Evolutionary conservation across 1,140 invertebrate genomes (phyloP), one percentile per base, ranked within the genome.

Genomic region (Mya arenaria): DNA sequence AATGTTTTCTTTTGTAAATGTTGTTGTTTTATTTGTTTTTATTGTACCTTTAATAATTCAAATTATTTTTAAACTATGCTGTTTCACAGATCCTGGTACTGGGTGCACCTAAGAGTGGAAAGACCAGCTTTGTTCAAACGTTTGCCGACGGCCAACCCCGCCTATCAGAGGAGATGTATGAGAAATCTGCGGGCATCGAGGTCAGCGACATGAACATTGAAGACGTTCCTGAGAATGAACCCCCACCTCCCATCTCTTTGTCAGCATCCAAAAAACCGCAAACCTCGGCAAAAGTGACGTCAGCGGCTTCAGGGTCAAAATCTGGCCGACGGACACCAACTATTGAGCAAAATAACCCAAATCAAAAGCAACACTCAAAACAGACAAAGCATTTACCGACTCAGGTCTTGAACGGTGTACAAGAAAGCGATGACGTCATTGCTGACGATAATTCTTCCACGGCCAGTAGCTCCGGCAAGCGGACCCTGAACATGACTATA

Each of bases 81-180:
- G 2, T 17, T 52, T 60, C 58, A 4, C 44, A 86, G 68, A 69
- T 89, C 32, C 68, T 91, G 6, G 85, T 91, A 34, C 48, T 92
- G 28, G 91, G 91, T 6, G 85, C 88, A 17, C 73, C 82, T 13
- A 74, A 73, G n/a, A 88, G 87, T 41, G 91, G 91, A 28, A 92
- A 92, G 68, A 89, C 91, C 5, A 91, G 89, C 58, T 84, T 92
- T 5, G 84, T 92, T 8, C 90, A 91, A 34, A 88, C 86, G 19
- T 39, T 92, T 52, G 84, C 90, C 5, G 91, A 92, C 78, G 86
- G 90, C 34, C 90, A 91, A 66, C 69, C 89, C 4, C 80, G 89
- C 19, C 63, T 92, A 15, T 85, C 89, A 1, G 85, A 87, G 30
- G 87, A 88, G 39, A 56, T 87, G 17, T 80, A 86, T 13, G 90